Conservation (phyloP, 2,797 vertebrate genomes). For the Microchirus variegatus region DNA sequence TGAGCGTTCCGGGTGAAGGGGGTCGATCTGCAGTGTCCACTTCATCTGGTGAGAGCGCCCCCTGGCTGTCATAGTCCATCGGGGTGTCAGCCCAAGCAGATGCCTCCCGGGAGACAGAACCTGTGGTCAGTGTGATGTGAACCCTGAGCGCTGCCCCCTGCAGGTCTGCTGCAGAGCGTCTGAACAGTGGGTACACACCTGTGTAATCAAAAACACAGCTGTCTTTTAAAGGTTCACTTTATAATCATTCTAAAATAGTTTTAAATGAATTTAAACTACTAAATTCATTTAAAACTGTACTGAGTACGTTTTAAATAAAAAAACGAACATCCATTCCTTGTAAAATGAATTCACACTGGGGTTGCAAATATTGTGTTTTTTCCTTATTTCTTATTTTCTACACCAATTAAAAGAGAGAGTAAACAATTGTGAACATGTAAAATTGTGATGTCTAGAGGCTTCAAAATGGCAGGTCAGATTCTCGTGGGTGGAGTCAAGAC, state of each 20-base stretch:
- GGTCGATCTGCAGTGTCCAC: slow-evolving; percentile 33
- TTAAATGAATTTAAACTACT: too few relatives aligned
- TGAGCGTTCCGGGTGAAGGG: slow-evolving; percentile 14
- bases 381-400: too few relatives aligned
- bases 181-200: slow-evolving; percentile 94
- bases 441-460: neutral
- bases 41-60: slow-evolving; percentile 54
- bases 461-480: too few relatives aligned
- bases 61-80: slow-evolving; percentile 71
- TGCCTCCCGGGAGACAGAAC: slow-evolving; percentile 18
- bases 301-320: too few relatives aligned
- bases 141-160: slow-evolving; percentile 89
- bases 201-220: slow-evolving; percentile 25
- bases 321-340: too few relatives aligned
- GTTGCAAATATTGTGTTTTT: too few relatives aligned
- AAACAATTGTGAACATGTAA: neutral
- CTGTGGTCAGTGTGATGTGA: slow-evolving; percentile 77
- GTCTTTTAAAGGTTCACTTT: too few relatives aligned
- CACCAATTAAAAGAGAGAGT: too few relatives aligned
- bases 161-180: slow-evolving; percentile 87
- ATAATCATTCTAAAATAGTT: too few relatives aligned
- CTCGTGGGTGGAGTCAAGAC: too few relatives aligned
- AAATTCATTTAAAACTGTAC: too few relatives aligned
- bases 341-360: too few relatives aligned
- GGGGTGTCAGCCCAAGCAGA: slow-evolving; percentile 19